Evolutionary conservation across 2,888 invertebrate genomes (phyloP).

Genomic region (Drosophila hamatofila): DNA sequence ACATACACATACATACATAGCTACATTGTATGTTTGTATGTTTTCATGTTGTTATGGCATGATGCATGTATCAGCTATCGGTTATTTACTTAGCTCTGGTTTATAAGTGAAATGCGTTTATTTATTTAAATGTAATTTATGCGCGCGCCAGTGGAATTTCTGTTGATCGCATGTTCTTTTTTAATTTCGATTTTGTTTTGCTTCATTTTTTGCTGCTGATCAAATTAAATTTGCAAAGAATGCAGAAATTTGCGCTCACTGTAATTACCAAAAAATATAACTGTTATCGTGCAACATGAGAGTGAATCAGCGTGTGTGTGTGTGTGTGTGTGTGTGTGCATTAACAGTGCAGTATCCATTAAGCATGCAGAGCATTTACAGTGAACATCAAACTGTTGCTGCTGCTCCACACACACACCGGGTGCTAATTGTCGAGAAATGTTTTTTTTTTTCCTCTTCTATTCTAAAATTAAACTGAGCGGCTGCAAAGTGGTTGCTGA

Average conservation of each 20-base stretch:
- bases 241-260: constrained; percentile 32
- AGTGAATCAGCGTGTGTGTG: background rate
- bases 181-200: constrained; percentile 8
- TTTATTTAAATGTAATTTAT: constrained; percentile 61
- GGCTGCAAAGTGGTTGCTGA: constrained; percentile 31
- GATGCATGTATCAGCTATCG: constrained; percentile 41
- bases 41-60: constrained; percentile 23
- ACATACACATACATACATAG: background rate
- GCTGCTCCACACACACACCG: constrained; percentile 17
- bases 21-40: constrained; percentile 8
- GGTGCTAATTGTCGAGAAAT: constrained; percentile 48
- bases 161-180: constrained; percentile 36
- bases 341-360: constrained; percentile 6
- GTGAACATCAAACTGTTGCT: constrained; percentile 41
- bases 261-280: constrained; percentile 38
- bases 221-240: constrained; percentile 38
- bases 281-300: constrained; percentile 24
- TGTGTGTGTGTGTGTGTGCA: background rate
- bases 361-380: constrained; percentile 11
- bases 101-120: constrained; percentile 62
- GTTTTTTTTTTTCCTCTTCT: constrained; percentile 1
- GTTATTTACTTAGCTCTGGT: constrained; percentile 39
- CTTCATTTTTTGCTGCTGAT: constrained; percentile 18
- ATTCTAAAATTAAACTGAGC: constrained; percentile 25
- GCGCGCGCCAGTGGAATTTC: constrained; percentile 51